Evolutionary conservation across 2,113 vertebrate genomes (phyloP).

Genomic region (Tragelaphus buxtoni): DNA sequence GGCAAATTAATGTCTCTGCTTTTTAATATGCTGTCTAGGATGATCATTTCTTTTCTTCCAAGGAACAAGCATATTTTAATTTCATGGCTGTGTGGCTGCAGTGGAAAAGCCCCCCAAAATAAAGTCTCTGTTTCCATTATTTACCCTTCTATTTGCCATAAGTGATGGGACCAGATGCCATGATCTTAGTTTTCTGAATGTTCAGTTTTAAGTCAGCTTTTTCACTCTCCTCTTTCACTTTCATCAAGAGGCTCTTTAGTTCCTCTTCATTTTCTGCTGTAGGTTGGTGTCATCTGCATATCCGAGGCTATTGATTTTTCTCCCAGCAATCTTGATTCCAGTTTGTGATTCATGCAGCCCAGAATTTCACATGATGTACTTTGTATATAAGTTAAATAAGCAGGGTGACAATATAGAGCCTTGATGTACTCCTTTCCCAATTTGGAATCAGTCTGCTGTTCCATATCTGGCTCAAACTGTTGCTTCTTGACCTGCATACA

Average conservation of each 20-base stretch:
- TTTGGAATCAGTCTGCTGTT: not conserved
- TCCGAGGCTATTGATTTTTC: not conserved
- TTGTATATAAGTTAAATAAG: not conserved
- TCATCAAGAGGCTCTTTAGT: not conserved
- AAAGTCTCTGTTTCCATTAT: not conserved
- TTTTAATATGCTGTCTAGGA: not conserved
- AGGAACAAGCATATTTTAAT: not conserved
- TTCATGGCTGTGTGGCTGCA: not conserved
- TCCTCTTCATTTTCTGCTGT: not conserved
- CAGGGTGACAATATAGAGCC: not conserved
- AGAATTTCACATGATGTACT: not conserved
- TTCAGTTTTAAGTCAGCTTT: not conserved
- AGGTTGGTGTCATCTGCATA: not conserved
- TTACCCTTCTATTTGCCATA: not conserved
- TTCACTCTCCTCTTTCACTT: not conserved
- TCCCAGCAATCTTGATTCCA: not conserved
- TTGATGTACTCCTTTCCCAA: not conserved
- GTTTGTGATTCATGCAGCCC: not conserved
- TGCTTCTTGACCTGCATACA: not conserved
- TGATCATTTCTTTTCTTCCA: not conserved
- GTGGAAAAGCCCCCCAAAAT: accelerated
- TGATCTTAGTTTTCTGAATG: not conserved
- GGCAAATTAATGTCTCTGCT: not conserved
- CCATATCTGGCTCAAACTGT: not conserved
- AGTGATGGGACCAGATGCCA: not conserved